Evolutionary conservation across 2,113 vertebrate species (phyloP).

Genomic region (Copsychus sechellarum): DNA sequence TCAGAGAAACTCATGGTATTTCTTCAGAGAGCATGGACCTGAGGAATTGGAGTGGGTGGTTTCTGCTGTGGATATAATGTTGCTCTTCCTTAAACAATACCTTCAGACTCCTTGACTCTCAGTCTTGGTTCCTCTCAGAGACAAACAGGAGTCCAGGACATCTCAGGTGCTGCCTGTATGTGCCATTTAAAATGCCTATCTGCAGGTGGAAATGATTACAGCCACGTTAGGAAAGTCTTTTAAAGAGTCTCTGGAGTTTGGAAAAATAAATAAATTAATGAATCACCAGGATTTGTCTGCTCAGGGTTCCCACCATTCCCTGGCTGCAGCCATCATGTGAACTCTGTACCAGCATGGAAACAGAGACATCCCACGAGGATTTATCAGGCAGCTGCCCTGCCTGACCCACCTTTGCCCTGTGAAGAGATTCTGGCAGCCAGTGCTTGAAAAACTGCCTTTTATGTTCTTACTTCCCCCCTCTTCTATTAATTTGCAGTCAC

Average conservation of each 20-base stretch:
- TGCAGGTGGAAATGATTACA: background rate
- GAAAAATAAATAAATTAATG: background rate
- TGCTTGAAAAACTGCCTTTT: constrained; percentile 12
- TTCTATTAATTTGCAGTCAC: constrained; percentile 22
- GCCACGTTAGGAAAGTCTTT: background rate
- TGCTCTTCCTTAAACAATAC: background rate
- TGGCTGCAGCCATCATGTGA: background rate
- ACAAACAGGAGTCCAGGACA: background rate
- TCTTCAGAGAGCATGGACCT: background rate
- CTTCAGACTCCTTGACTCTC: background rate
- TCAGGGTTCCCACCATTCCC: background rate
- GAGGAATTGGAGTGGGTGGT: background rate
- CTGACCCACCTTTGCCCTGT: constrained; percentile 35
- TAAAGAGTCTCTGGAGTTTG: background rate
- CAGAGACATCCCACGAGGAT: background rate
- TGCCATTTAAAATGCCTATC: background rate
- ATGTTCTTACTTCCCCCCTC: background rate
- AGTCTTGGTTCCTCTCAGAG: background rate
- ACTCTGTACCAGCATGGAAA: background rate
- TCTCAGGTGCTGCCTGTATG: background rate
- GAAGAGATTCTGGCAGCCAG: background rate
- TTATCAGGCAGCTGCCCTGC: background rate
- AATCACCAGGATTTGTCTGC: background rate
- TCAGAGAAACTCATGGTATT: background rate
- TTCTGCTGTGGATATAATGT: background rate